These are phyloP conservation scores for Antheraea mylitta DNA, from an alignment of 1,140 invertebrate genomes.

Conservation along the genomic window DNA sequence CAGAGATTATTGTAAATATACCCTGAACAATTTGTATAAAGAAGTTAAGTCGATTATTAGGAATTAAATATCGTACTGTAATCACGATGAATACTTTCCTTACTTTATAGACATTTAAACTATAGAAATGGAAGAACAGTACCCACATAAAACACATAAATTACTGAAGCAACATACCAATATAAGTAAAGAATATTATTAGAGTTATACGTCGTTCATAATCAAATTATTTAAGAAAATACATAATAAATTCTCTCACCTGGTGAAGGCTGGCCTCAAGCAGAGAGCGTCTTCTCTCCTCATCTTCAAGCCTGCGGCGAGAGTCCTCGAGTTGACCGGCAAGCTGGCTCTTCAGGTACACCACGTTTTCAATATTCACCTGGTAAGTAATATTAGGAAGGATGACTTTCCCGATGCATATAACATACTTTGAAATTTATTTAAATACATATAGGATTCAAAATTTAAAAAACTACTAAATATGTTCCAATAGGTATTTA, in stretches of 20 bases:
- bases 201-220: neutral
- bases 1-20: neutral
- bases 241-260: conserved; percentile 66
- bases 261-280: conserved; percentile 93
- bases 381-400: conserved; percentile 30
- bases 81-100: too few species aligned
- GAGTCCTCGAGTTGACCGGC: conserved; percentile 95
- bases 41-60: neutral
- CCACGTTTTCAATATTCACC: conserved; percentile 94
- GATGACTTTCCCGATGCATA: neutral
- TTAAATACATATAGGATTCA: neutral
- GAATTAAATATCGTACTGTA: neutral
- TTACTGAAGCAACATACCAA: too few species aligned
- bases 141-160: too few species aligned
- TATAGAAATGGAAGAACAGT: too few species aligned
- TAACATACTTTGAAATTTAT: neutral
- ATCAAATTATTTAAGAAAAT: neutral
- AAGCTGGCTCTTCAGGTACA: conserved; percentile 93
- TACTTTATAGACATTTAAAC: too few species aligned
- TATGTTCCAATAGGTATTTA: too few species aligned
- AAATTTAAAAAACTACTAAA: neutral
- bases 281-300: conserved; percentile 93
- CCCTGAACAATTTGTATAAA: neutral
- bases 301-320: conserved; percentile 95
- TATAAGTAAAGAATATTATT: too few species aligned